Evolutionary conservation across 2,797 vertebrate genomes (phyloP).

Genomic region (Tenualosa thibaudeaui): DNA sequence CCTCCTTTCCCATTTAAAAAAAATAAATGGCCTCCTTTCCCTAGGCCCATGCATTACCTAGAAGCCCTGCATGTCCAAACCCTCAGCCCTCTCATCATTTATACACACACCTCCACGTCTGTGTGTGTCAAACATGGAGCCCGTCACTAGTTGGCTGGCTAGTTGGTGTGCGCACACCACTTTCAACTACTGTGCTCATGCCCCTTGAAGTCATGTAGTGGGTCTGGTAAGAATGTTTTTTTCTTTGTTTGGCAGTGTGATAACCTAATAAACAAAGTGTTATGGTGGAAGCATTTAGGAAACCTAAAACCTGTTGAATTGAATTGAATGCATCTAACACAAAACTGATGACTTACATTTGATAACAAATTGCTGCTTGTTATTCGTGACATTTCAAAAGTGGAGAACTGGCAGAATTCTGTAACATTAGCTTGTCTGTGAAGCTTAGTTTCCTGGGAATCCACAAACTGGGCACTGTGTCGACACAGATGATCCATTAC

Average conservation of each 20-base stretch:
- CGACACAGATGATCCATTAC: not conserved
- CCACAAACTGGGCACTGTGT: not conserved
- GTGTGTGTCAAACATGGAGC: not conserved
- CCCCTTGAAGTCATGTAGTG: not conserved
- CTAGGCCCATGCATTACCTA: not conserved
- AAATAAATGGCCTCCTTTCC: conserved; percentile 2
- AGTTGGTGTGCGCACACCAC: not conserved
- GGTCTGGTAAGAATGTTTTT: not conserved
- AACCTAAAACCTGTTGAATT: not conserved
- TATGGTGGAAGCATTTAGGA: not conserved
- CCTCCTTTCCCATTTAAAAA: not conserved
- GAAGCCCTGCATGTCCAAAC: not conserved
- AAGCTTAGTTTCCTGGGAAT: not conserved
- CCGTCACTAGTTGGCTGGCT: not conserved
- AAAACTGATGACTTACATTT: not conserved
- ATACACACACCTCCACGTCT: not conserved
- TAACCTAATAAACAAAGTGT: not conserved
- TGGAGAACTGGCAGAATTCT: not conserved
- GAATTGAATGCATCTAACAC: not conserved
- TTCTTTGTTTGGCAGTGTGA: not conserved
- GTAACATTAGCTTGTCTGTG: not conserved
- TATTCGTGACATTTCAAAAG: not conserved
- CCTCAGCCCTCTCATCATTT: not conserved
- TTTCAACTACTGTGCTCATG: not conserved
- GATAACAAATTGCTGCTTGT: not conserved